Evolutionary conservation across 2,888 invertebrate species (phyloP).

Genomic region (Sesamia inferens): DNA sequence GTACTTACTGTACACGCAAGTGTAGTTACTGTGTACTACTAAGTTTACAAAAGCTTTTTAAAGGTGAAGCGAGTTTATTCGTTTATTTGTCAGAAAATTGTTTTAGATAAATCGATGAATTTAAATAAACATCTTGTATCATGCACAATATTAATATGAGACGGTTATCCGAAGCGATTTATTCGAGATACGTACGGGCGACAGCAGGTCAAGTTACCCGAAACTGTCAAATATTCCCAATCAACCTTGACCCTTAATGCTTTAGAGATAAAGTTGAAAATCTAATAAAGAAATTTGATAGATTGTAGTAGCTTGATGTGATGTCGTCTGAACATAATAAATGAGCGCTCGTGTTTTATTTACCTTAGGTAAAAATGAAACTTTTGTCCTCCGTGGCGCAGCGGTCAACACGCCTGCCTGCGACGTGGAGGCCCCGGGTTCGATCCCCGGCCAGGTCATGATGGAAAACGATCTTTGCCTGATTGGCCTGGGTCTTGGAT

Average conservation of each 20-base stretch:
- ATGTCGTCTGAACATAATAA: background rate
- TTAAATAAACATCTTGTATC: background rate
- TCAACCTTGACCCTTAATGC: too few relatives aligned
- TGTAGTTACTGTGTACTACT: constrained; percentile 27
- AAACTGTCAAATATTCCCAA: too few relatives aligned
- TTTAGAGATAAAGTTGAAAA: too few relatives aligned
- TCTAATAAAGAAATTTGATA: too few relatives aligned
- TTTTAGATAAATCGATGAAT: constrained; percentile 36
- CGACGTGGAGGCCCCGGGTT: too few relatives aligned
- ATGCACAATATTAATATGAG: background rate
- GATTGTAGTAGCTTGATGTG: too few relatives aligned
- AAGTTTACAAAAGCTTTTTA: constrained; percentile 48
- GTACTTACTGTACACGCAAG: constrained; percentile 53
- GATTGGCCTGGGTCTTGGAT: too few relatives aligned
- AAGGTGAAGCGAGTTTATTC: constrained; percentile 38
- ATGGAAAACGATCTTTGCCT: too few relatives aligned
- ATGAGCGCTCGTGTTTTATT: background rate
- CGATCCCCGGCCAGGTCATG: too few relatives aligned
- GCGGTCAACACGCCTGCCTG: too few relatives aligned
- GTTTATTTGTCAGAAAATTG: constrained; percentile 40
- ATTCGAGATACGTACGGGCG: background rate
- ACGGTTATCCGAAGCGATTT: background rate
- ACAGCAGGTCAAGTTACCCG: too few relatives aligned
- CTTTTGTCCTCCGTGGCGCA: too few relatives aligned
- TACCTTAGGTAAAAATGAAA: background rate